phyloP scores from a whole-genome alignment of 2,888 invertebrate genomes.

The Petrolisthes manimaculis region DNA sequence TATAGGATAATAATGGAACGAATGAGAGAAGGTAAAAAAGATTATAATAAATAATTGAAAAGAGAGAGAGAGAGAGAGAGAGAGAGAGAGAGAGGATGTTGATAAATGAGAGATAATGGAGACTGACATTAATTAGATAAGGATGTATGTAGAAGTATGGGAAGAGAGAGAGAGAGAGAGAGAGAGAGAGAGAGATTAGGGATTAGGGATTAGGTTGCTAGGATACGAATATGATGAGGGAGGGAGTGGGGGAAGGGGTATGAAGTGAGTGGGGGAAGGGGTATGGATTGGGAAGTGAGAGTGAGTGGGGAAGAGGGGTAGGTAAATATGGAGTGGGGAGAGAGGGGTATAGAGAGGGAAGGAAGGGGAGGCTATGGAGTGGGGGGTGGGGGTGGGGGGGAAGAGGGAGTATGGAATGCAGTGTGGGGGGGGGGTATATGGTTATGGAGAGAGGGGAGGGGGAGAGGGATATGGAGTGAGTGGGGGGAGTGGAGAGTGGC shows the following conservation, averaged over 20 bases:
- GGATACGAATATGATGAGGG: neutral
- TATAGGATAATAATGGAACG: no score
- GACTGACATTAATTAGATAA: neutral
- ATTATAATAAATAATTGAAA: neutral
- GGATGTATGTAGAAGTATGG: no score
- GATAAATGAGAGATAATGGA: neutral
- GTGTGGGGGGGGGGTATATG: neutral
- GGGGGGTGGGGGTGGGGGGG: neutral
- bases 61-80: neutral
- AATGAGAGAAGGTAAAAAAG: neutral
- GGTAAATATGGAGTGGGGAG: neutral
- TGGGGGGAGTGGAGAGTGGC: neutral
- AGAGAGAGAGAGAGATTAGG: neutral
- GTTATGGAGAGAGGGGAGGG: neutral
- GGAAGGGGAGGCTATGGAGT: neutral
- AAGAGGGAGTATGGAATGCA: neutral
- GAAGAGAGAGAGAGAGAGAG: neutral
- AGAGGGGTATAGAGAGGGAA: neutral
- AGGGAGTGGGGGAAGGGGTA: neutral
- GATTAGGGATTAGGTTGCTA: neutral
- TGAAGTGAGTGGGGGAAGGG: neutral
- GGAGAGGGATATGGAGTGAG: neutral
- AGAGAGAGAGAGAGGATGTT: neutral
- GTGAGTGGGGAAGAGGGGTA: neutral
- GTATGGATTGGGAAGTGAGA: neutral